Evolutionary conservation across 2,888 invertebrate genomes (phyloP).

Genomic region (Homarus gammarus): DNA sequence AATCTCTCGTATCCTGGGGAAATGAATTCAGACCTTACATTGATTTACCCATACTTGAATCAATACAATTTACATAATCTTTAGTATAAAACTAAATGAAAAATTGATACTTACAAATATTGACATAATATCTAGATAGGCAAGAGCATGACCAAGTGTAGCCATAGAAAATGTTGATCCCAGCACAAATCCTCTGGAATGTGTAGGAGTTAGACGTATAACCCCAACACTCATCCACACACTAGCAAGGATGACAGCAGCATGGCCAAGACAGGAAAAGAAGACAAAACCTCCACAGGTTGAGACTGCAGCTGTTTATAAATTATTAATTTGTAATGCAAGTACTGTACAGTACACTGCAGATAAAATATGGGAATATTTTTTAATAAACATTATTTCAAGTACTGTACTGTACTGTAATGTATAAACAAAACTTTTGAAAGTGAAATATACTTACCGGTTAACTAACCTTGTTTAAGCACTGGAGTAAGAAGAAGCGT

Average conservation of each 20-base stretch:
- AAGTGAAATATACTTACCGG: not conserved
- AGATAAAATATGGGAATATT: no score
- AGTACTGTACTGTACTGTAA: no score
- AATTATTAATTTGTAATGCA: not conserved
- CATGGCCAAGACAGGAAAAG: constrained; percentile 65
- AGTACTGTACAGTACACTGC: no score
- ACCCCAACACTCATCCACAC: constrained; percentile 60
- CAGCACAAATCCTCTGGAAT: constrained; percentile 64
- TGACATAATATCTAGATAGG: constrained; percentile 14
- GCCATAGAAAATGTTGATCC: constrained; percentile 62
- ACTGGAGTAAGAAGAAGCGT: constrained; percentile 52
- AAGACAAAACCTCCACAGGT: constrained; percentile 48
- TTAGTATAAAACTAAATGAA: no score
- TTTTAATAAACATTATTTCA: no score
- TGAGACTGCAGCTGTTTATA: not conserved
- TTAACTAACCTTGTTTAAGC: constrained; percentile 40
- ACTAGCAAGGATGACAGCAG: constrained; percentile 45
- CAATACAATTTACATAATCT: no score
- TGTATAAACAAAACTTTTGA: not conserved
- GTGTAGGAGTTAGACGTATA: constrained; percentile 69
- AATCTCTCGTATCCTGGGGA: no score
- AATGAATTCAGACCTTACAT: no score
- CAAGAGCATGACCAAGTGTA: constrained; percentile 61
- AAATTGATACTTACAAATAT: constrained; percentile 57
- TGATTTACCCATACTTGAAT: no score